Evolutionary conservation across 1,140 invertebrate species (phyloP).

Genomic region (Dysdera silvatica): DNA sequence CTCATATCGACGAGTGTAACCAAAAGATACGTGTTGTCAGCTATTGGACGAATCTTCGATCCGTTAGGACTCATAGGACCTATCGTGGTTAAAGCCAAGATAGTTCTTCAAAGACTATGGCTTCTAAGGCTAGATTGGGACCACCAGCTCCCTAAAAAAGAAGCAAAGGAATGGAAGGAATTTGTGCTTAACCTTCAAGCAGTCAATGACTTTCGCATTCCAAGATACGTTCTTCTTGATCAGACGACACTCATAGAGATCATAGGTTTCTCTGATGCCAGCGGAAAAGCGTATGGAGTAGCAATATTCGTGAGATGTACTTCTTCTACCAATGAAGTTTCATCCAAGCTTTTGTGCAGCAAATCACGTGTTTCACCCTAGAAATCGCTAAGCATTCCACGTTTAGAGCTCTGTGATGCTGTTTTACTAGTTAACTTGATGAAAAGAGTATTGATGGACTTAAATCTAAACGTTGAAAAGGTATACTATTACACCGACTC

Average conservation of each 20-base stretch:
- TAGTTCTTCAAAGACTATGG: slow-evolving; percentile 31
- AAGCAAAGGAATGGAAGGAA: slow-evolving; percentile 10
- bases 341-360: slow-evolving; percentile 2
- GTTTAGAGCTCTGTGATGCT: slow-evolving; percentile 12
- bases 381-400: slow-evolving; percentile 13
- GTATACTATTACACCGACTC: slow-evolving; percentile 40
- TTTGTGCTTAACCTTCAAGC: slow-evolving; percentile 3
- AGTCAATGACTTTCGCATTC: neutral
- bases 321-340: neutral
- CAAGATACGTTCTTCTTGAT: neutral
- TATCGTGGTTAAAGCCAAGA: slow-evolving; percentile 23
- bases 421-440: slow-evolving; percentile 9
- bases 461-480: neutral
- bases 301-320: slow-evolving; percentile 18
- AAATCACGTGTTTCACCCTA: slow-evolving; percentile 24
- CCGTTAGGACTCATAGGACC: slow-evolving; percentile 27
- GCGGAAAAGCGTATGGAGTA: slow-evolving; percentile 19
- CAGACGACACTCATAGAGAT: neutral
- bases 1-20: neutral
- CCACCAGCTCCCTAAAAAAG: slow-evolving; percentile 1
- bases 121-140: slow-evolving; percentile 24
- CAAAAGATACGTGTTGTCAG: slow-evolving; percentile 27
- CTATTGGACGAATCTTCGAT: slow-evolving; percentile 25
- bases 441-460: neutral
- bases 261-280: slow-evolving; percentile 25